A percentile compares a stretch with the other conserved stretches of the same genome.
phyloP scores from a whole-genome alignment of 2,797 vertebrate species.

The Sebastes aleutianus region DNA sequence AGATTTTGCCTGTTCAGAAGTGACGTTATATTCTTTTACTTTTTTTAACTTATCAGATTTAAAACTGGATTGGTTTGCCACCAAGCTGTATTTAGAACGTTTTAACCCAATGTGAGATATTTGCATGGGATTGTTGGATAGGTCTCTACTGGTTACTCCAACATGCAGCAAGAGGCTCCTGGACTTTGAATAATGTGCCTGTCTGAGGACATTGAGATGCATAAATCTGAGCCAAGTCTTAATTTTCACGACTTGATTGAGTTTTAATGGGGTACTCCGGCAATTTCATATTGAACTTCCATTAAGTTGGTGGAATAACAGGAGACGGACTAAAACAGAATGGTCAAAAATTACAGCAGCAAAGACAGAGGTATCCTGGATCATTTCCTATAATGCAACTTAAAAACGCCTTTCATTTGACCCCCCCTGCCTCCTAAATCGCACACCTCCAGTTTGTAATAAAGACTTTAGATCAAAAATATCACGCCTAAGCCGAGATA shows the following conservation, averaged over 20 bases:
- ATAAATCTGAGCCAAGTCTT: not conserved
- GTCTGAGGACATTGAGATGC: not conserved
- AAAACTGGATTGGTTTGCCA: not conserved
- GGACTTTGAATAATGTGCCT: not conserved
- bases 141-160: not conserved
- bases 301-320: not conserved
- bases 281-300: not conserved
- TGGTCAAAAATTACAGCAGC: not conserved
- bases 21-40: not conserved
- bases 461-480: not conserved
- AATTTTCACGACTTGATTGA: not conserved
- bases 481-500: not conserved
- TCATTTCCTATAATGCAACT: not conserved
- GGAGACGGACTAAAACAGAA: not conserved
- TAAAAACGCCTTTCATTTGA: not conserved
- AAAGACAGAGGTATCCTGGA: not conserved
- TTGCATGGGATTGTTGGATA: not conserved
- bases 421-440: not conserved
- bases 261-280: not conserved
- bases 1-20: not conserved
- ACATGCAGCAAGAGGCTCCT: not conserved
- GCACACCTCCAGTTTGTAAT: not conserved
- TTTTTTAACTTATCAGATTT: not conserved
- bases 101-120: not conserved
- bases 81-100: not conserved